Evolutionary conservation across 2,797 vertebrate species (phyloP), one percentile per base, ranked within the genome.

Genomic region (Ctenochaetus hawaiiensis): DNA sequence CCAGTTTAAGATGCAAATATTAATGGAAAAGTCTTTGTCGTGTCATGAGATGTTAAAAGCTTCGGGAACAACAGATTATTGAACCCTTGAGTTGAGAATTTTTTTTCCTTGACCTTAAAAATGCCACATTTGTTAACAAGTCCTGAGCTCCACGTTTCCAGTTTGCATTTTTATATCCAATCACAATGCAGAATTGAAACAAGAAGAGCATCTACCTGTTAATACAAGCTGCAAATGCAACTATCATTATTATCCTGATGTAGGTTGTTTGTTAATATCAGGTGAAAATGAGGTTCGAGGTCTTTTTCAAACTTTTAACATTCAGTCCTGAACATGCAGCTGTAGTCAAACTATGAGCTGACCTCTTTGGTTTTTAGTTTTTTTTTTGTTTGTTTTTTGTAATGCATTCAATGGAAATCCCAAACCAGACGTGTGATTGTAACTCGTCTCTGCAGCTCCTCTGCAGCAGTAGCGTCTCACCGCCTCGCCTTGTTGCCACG

Each of bases 371-470:
- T 41, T 73, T 52, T 51, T 44, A 1, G 14, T 20, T 30, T 6
- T 53, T 49, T 51, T 66, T 20, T n/a, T n/a, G n/a, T n/a, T 30
- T 30, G n/a, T n/a, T 30, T 30, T 30, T 30, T 30, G 2, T 30
- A 30, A 52, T 63, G 53, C 56, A 62, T 72, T 81, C 60, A 30
- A 39, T 54, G 54, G 45, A 49, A 39, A 26, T 51, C 72, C 62
- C 78, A 79, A 86, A 81, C 57, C 66, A 73, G 92, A 91, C 88
- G 26, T 84, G 78, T 82, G 92, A 93, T 90, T 91, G 91, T 93
- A 90, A 67, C 72, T 83, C 75, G 62, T 78, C 54, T 43, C 75
- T 83, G 87, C 80, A 62, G 67, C 75, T 67, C 54, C 18, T 63
- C 69, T 80, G 87, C 85, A 87, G 86, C 71, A 58, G 84, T 63